Evolutionary conservation across 2,888 invertebrate genomes (phyloP).

Genomic region (Pherbina coryleti): DNA sequence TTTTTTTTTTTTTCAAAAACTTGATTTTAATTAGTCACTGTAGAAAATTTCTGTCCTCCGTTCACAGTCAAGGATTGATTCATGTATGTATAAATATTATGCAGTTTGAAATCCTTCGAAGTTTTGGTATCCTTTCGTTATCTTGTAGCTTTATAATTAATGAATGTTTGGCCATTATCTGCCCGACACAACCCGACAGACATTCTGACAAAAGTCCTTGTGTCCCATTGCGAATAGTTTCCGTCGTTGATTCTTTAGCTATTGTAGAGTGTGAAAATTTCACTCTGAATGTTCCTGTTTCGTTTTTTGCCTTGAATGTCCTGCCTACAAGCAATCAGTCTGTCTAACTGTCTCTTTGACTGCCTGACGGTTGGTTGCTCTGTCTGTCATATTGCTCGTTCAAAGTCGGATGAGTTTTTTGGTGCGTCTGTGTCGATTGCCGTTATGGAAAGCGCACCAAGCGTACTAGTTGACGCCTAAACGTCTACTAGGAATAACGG

Average conservation of each 20-base stretch:
- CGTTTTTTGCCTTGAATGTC: background rate
- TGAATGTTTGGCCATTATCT: constrained; percentile 18
- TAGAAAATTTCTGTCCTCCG: background rate
- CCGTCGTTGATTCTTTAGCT: background rate
- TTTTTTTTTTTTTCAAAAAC: background rate
- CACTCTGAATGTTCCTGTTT: background rate
- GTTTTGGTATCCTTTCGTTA: constrained; percentile 35
- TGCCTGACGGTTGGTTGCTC: constrained; percentile 27
- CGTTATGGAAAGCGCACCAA: constrained; percentile 69
- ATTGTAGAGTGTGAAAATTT: background rate
- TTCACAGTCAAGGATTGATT: background rate
- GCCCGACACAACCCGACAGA: constrained; percentile 11
- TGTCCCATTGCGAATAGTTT: background rate
- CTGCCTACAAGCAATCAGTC: background rate
- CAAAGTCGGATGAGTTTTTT: constrained; percentile 45
- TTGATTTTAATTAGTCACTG: background rate
- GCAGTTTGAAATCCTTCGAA: background rate
- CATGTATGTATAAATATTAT: background rate
- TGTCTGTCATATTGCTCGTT: constrained; percentile 45
- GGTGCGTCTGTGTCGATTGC: constrained; percentile 44
- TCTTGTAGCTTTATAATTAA: constrained; percentile 42
- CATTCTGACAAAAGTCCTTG: constrained; percentile 5
- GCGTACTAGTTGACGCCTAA: constrained; percentile 72
- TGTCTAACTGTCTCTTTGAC: constrained; percentile 2
- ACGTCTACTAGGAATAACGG: constrained; percentile 71